Evolutionary conservation across 2,797 vertebrate genomes (phyloP).

Genomic region (Dallia pectoralis): DNA sequence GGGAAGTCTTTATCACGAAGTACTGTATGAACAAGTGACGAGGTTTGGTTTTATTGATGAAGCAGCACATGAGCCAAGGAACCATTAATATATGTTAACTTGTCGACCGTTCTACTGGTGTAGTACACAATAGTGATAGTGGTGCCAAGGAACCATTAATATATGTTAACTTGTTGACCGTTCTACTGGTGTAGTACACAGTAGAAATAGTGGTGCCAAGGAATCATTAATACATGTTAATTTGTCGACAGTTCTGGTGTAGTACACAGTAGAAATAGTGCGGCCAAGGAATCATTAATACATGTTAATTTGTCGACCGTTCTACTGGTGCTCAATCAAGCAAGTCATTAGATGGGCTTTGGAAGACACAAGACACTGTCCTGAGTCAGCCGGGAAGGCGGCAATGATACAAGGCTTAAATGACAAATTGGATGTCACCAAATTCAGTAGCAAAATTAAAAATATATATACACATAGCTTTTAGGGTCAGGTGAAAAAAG

Average conservation of each 20-base stretch:
- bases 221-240: neutral
- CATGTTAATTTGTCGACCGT: neutral
- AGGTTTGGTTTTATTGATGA: slow-evolving; percentile 5
- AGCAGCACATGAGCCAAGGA: neutral
- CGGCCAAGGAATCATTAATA: neutral
- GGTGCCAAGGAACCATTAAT: neutral
- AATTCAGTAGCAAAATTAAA: too few relatives aligned
- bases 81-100: neutral
- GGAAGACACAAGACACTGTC: too few relatives aligned
- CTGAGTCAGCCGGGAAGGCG: too few relatives aligned
- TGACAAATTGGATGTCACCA: too few relatives aligned
- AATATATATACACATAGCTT: too few relatives aligned
- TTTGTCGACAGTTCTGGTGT: neutral
- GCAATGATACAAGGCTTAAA: too few relatives aligned
- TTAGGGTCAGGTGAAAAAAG: too few relatives aligned
- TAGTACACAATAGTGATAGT: slow-evolving; percentile 9
- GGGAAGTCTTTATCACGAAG: neutral
- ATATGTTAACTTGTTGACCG: neutral
- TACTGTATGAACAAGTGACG: neutral
- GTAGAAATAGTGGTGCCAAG: neutral
- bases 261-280: slow-evolving; percentile 10
- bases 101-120: neutral
- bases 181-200: slow-evolving; percentile 6
- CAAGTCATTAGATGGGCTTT: too few relatives aligned
- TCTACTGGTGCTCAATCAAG: neutral